phyloP scores from a whole-genome alignment of 2,888 invertebrate genomes.

The Ametastegia equiseti region DNA sequence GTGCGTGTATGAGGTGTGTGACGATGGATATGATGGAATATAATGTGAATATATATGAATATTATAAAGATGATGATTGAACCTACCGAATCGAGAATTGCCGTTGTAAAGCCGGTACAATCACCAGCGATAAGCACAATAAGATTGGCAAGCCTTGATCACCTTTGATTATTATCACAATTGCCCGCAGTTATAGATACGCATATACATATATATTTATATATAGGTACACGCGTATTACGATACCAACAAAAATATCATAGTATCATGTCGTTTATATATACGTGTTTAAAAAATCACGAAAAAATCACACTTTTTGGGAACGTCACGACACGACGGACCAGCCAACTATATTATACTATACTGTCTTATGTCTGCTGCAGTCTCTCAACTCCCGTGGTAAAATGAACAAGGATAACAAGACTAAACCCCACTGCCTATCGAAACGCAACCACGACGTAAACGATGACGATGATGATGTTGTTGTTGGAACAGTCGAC shows the following conservation, averaged over 20 bases:
- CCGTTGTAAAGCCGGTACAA: conserved; percentile 76
- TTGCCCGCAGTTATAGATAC: too few relatives aligned
- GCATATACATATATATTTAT: too few relatives aligned
- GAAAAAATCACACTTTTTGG: conserved; percentile 9
- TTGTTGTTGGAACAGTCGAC: too few relatives aligned
- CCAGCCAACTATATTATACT: too few relatives aligned
- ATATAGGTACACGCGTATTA: not conserved
- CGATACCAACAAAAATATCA: not conserved
- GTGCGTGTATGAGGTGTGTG: not conserved
- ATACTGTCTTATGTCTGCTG: too few relatives aligned
- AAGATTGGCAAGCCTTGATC: not conserved
- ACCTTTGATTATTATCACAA: conserved; percentile 11
- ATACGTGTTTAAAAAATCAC: not conserved
- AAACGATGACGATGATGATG: too few relatives aligned
- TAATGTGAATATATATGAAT: not conserved
- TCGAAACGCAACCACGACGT: too few relatives aligned
- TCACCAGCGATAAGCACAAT: conserved; percentile 71
- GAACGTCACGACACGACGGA: too few relatives aligned
- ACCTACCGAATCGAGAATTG: conserved; percentile 76
- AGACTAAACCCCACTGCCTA: too few relatives aligned
- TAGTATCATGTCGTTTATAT: too few relatives aligned
- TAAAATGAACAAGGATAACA: too few relatives aligned
- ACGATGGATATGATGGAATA: not conserved
- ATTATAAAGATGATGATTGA: conserved; percentile 49
- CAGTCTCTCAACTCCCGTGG: too few relatives aligned